Base-by-base conservation (phyloP, 2,888 invertebrate species). In the Dicyrtomina minuta region DNA sequence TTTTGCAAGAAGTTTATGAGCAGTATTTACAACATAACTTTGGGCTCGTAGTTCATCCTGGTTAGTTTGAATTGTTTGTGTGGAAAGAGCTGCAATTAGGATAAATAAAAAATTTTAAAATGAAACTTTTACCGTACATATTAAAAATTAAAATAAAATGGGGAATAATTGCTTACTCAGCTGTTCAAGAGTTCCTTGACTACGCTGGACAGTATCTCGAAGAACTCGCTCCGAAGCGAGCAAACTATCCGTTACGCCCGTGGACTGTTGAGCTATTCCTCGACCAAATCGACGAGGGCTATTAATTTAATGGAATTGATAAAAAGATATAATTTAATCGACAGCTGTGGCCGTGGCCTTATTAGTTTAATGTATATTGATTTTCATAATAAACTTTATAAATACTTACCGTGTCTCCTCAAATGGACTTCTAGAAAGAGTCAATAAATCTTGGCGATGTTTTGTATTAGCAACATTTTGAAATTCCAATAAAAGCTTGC, bases 1-100 rank as follows among this genome's bases (percentile, higher is more conserved):
- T 83, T 97, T 98, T 68, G 93, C 93, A 55, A 98, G 83, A 10
- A 98, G 84, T 82, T 94, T 95, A 75, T 92, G 90, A 0, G 96
- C 94, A 80, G 93, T 94, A 27, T 89, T 86, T 77, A 96, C 94
- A 26, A 90, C 89, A 73, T 92, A 90, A 1, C 92, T 91, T 73
- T 96, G 95, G 76, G 88, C 88, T 78, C 90, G 88, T 44, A 96
- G 84, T 81, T 96, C 96, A 74, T 89, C 89, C 79, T 88, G 87
- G 3, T 92, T 93, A 1, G 89, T 88, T 33, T 79, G 79, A 6
- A 86, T 83, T 56, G 83, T 83, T 12, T 82, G 82, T 0, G 86
- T 85, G 0, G 86, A 85, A 70, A 81, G 83, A 17, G 82, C 85
- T 84, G 79, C 53, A 82, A 81, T 60, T n/a, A n/a, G n/a, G 61